phyloP scores from a whole-genome alignment of 2,113 vertebrate species.

The Nothocercus julius region DNA sequence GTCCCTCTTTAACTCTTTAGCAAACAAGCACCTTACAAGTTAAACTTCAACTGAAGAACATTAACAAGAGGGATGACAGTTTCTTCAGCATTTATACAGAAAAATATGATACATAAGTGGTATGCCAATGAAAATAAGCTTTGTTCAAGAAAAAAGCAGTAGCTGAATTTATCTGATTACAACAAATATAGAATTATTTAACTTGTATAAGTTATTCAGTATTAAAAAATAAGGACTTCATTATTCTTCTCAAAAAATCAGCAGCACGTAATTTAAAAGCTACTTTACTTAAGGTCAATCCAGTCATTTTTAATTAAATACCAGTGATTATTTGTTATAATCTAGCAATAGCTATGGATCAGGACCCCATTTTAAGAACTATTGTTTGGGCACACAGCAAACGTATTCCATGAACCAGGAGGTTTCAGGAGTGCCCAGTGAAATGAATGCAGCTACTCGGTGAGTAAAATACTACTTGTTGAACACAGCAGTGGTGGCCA shows the following conservation, averaged over 20 bases:
- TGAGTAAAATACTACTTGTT: not conserved
- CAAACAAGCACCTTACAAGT: not conserved
- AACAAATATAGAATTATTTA: conserved; percentile 25
- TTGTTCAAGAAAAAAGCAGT: not conserved
- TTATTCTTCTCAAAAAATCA: not conserved
- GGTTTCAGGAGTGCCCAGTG: not conserved
- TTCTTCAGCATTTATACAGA: conserved; percentile 5
- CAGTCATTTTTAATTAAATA: not conserved
- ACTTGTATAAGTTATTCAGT: conserved; percentile 3
- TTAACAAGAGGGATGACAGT: not conserved
- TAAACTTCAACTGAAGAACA: not conserved
- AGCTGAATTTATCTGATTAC: not conserved
- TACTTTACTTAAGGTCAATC: not conserved
- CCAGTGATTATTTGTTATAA: not conserved
- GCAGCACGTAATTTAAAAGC: not conserved
- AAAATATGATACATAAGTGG: not conserved
- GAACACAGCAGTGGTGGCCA: not conserved
- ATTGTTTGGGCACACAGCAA: not conserved
- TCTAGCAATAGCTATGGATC: not conserved
- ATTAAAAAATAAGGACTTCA: not conserved
- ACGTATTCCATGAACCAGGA: not conserved
- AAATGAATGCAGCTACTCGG: not conserved
- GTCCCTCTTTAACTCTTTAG: not conserved
- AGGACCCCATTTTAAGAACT: not conserved
- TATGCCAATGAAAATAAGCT: not conserved